These are phyloP conservation scores for Serrognathus titanus DNA, from an alignment of 2,888 invertebrate genomes.

Conservation along the genomic window DNA sequence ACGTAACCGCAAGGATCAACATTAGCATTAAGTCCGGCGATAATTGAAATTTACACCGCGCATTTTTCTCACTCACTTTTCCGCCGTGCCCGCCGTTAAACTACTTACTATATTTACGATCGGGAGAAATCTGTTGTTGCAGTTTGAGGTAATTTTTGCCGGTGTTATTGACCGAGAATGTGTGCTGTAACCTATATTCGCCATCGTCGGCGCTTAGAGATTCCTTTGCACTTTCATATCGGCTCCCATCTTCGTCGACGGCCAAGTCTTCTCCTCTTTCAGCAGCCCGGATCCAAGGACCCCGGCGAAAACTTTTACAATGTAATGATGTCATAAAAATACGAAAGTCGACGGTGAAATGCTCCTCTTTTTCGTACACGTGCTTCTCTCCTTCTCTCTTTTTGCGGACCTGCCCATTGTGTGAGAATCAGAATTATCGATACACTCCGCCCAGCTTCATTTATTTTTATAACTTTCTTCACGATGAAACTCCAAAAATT, in stretches of 20 bases:
- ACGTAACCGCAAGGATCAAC: no score
- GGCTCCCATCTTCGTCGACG: conserved; percentile 9
- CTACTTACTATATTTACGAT: conserved; percentile 40
- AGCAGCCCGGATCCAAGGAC: not conserved
- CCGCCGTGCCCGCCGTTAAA: conserved; percentile 32
- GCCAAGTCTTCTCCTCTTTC: conserved; percentile 10
- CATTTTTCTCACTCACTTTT: conserved; percentile 35
- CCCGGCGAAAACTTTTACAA: conserved; percentile 1
- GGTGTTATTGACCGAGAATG: conserved; percentile 36
- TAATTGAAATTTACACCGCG: no score
- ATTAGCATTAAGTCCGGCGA: no score
- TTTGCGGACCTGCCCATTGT: no score
- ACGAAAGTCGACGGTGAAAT: conserved; percentile 1
- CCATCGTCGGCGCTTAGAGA: conserved; percentile 30
- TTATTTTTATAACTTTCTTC: no score
- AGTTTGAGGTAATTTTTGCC: conserved; percentile 29
- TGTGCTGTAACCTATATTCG: conserved; percentile 40
- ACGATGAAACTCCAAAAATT: no score
- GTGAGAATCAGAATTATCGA: no score
- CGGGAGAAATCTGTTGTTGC: conserved; percentile 37
- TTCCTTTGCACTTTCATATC: conserved; percentile 33
- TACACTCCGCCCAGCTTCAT: no score
- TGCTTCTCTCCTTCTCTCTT: not conserved
- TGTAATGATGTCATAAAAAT: conserved; percentile 2
- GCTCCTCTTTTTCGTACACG: not conserved